Evolutionary conservation across 2,888 invertebrate genomes (phyloP).

Genomic region (Euplexia lucipara): DNA sequence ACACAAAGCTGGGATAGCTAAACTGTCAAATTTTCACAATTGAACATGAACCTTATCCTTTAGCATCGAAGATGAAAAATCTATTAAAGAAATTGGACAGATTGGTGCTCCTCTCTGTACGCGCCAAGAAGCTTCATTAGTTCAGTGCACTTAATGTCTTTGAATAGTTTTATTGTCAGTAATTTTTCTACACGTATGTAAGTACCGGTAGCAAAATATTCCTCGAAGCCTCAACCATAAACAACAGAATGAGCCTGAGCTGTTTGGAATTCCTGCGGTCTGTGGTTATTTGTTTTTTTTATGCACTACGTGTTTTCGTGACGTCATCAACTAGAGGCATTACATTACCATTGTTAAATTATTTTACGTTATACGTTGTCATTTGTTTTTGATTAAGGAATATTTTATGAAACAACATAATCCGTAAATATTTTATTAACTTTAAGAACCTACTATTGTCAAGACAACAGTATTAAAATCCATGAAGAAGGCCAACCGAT

Average conservation of each 20-base stretch:
- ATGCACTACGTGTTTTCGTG: background rate
- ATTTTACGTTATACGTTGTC: too few species aligned
- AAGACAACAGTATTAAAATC: slow-evolving; percentile 18
- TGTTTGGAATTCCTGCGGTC: slow-evolving; percentile 41
- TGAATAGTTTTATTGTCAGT: slow-evolving; percentile 10
- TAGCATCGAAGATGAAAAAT: too few species aligned
- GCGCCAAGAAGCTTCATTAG: background rate
- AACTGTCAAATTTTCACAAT: too few species aligned
- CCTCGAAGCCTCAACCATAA: slow-evolving; percentile 2
- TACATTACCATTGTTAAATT: background rate
- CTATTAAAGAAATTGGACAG: too few species aligned
- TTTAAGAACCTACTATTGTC: background rate
- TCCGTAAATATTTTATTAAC: background rate
- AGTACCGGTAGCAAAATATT: background rate
- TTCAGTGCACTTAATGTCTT: slow-evolving; percentile 24
- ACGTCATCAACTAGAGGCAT: slow-evolving; percentile 26
- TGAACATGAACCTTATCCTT: too few species aligned
- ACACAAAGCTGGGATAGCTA: too few species aligned
- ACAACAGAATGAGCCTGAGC: slow-evolving; percentile 26
- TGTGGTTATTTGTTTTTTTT: slow-evolving; percentile 21
- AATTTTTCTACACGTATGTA: background rate
- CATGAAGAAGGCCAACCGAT: slow-evolving; percentile 35
- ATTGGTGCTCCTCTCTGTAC: too few species aligned
- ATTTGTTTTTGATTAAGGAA: too few species aligned
- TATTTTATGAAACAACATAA: too few species aligned